Conservation (phyloP, 2,113 vertebrate species). For the Hylia prasina region DNA sequence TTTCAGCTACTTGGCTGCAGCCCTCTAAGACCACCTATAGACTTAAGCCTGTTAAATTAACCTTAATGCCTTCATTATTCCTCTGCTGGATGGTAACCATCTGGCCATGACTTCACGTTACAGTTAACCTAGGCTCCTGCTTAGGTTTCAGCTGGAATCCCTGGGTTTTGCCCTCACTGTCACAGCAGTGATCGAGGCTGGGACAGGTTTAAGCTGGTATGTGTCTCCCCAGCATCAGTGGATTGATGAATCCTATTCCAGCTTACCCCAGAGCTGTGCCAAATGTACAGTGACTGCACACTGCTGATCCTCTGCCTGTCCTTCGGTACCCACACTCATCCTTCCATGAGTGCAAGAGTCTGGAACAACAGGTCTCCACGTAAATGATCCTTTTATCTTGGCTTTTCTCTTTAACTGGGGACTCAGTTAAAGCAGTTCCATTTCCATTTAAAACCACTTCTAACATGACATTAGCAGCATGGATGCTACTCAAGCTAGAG, state of each 20-base stretch:
- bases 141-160: conserved; percentile 21
- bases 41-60: conserved; percentile 54
- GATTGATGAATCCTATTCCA: neutral
- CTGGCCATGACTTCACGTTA: conserved; percentile 7
- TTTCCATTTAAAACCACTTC: neutral
- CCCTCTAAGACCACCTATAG: conserved; percentile 44
- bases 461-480: neutral
- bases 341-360: too few relatives aligned
- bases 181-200: neutral
- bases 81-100: conserved; percentile 40
- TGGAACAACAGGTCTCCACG: neutral
- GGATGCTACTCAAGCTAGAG: neutral
- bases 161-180: neutral
- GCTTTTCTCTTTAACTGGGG: neutral
- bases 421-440: neutral
- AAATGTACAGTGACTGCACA: neutral
- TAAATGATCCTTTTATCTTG: neutral
- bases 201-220: neutral
- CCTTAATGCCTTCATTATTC: conserved; percentile 50
- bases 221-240: neutral
- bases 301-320: neutral
- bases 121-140: neutral
- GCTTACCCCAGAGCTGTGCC: neutral
- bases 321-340: neutral
- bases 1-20: conserved; percentile 37